Conservation (phyloP, 2,888 invertebrate genomes). For the Neria commutata region DNA sequence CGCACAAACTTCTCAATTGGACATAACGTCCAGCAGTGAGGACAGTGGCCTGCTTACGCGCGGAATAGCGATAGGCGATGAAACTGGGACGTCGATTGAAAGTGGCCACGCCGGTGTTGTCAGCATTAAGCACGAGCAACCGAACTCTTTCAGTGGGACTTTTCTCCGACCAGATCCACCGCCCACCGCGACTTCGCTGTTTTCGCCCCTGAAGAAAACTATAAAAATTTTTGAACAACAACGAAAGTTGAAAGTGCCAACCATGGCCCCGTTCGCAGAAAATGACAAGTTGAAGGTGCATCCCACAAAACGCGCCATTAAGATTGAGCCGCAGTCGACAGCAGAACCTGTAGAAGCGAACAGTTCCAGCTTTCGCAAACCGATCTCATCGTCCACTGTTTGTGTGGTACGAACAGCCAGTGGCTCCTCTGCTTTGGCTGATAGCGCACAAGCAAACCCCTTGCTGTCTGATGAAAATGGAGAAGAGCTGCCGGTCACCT, state of each 20-base stretch:
- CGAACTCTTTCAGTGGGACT: constrained; percentile 47
- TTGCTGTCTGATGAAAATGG: too few relatives aligned
- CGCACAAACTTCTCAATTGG: constrained; percentile 52
- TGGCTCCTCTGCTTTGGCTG: too few relatives aligned
- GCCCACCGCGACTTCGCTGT: constrained; percentile 47
- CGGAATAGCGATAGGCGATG: neutral
- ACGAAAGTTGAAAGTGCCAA: constrained; percentile 39
- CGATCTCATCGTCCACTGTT: too few relatives aligned
- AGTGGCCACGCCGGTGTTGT: constrained; percentile 23
- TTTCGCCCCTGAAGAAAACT: constrained; percentile 48
- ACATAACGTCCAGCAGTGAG: constrained; percentile 34
- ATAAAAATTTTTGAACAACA: constrained; percentile 38
- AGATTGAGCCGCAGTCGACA: too few relatives aligned
- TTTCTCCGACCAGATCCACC: constrained; percentile 51
- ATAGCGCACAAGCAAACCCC: too few relatives aligned
- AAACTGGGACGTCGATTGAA: constrained; percentile 25
- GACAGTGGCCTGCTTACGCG: constrained; percentile 6
- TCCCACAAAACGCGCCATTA: too few relatives aligned
- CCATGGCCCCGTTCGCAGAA: too few relatives aligned
- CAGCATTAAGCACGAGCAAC: constrained; percentile 38
- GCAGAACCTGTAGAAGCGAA: too few relatives aligned
- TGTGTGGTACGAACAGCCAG: too few relatives aligned
- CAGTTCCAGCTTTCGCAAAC: too few relatives aligned
- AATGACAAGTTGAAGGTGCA: too few relatives aligned
- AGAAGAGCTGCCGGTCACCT: too few relatives aligned